Evolutionary conservation across 2,888 invertebrate genomes (phyloP), one percentile per base, ranked within the genome.

Genomic region (Antheraea assamensis): DNA sequence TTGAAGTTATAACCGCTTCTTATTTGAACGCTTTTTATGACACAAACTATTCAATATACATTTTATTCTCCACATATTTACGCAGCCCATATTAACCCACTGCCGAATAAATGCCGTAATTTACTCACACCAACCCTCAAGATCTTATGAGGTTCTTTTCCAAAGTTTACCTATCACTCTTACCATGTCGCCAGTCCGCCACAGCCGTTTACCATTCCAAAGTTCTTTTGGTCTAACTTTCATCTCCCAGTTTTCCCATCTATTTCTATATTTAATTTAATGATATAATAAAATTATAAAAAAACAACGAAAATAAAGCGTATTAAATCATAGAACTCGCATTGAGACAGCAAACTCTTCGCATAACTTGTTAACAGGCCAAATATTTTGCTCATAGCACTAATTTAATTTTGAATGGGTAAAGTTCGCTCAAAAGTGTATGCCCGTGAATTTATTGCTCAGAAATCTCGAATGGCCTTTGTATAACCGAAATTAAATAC

Each of bases 321-420:
- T 35, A 35, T 21, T 35, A 68, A 68, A 35, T n/a, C 35, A 35
- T 68, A 68, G n/a, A 66, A 66, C 72, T 74, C 49, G 15, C 71
- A 71, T 72, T 72, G 30, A 55, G 64, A 72, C 61, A 58, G 72
- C 61, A 30, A 27, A 30, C 71, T 21, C 35, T 21, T 68, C 68
- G 35, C 21, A 68, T 68, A 55, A n/a, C 21, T 75, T 68, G 71
- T 66, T 66, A 73, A 73, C 71, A 75, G 74, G 35, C 70, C 73
- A 77, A 64, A 76, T 76, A 77, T 80, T 81, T 81, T 80, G 81
- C 82, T 81, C 77, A 78, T 79, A 82, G 81, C 78, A 81, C 80
- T 78, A 83, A 84, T 83, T 83, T 80, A 83, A 85, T 82, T 83
- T 78, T 76, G 78, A 83, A 85, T 80, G 80, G 79, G 27, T 49